Base-by-base conservation (phyloP, 2,888 invertebrate genomes). In the Hirtodrosophila cameraria region DNA sequence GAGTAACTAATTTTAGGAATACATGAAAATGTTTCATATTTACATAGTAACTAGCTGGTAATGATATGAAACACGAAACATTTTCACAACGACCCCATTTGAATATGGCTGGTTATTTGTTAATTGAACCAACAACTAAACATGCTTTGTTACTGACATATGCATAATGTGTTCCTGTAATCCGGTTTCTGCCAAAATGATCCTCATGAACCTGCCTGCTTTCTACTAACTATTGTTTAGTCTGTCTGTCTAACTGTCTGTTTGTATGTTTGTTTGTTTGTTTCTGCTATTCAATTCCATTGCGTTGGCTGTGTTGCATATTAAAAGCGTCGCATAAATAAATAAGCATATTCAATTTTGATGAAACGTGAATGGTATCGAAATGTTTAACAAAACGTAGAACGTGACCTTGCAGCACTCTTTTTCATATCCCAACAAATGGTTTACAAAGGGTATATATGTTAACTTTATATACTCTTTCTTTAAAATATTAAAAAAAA, bases 311-410 rank as follows among this genome's bases (percentile, higher is more conserved):
- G 79, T 63, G 72, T 72, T 84, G 79, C 85, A 79, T 79, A 79
- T 84, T 78, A 82, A 80, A 73, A 67, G 61, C 75, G 85, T 58
- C 61, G 69, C 83, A 85, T 80, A 85, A 80, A 85, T 80, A 80
- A 85, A 85, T 80, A 80, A 85, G 70, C 75, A 73, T 85, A 85
- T 82, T 80, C 82, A 80, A 80, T 80, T 80, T 82, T 79, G 80
- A 79, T 79, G 85, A 64, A 79, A 80, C 85, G 80, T 85, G 82
- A 72, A 80, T 67, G 62, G 85, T 80, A 78, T 80, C 82, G 82
- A 78, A 85, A 85, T 80, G 82, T 70, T 84, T 73, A 82, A 75
- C 80, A 75, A 78, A 84, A 68, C 62, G 53, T 48, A 46, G 59
- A 61, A 80, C 85, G 79, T 84, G 85, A 85, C 82, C 72, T 69